Evolutionary conservation across 2,113 vertebrate species (phyloP).

Genomic region (Cephalopholis sonnerati): DNA sequence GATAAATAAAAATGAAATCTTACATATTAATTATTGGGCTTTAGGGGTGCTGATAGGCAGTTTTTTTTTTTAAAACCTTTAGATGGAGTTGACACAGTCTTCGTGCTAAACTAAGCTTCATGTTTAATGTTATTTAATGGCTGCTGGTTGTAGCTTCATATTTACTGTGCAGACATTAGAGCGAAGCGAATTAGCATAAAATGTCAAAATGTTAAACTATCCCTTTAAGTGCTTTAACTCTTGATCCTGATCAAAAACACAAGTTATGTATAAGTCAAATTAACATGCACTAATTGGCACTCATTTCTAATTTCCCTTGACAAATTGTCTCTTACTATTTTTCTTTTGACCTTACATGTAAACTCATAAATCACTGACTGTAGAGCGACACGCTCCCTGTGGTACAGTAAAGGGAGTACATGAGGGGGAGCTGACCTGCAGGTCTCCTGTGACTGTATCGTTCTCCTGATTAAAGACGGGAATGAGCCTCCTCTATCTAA

Average conservation of each 20-base stretch:
- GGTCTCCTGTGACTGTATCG: conserved; percentile 31
- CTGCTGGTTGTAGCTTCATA: no score
- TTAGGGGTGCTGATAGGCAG: no score
- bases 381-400: not conserved
- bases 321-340: conserved; percentile 31
- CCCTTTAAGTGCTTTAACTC: not conserved
- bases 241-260: not conserved
- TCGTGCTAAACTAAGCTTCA: no score
- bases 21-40: no score
- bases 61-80: no score
- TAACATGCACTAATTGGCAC: conserved; percentile 16
- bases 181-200: no score
- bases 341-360: conserved; percentile 36
- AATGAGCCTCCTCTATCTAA: conserved; percentile 31
- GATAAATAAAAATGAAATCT: no score
- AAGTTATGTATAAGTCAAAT: not conserved
- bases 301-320: not conserved
- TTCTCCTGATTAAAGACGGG: conserved; percentile 44
- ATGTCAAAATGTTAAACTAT: not conserved
- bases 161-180: no score
- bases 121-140: no score
- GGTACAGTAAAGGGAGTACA: conserved; percentile 24
- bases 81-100: no score
- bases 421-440: conserved; percentile 35
- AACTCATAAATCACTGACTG: conserved; percentile 28